These are phyloP conservation scores for Misgurnus anguillicaudatus DNA, from an alignment of 2,113 vertebrate species.

Conservation along the genomic window DNA sequence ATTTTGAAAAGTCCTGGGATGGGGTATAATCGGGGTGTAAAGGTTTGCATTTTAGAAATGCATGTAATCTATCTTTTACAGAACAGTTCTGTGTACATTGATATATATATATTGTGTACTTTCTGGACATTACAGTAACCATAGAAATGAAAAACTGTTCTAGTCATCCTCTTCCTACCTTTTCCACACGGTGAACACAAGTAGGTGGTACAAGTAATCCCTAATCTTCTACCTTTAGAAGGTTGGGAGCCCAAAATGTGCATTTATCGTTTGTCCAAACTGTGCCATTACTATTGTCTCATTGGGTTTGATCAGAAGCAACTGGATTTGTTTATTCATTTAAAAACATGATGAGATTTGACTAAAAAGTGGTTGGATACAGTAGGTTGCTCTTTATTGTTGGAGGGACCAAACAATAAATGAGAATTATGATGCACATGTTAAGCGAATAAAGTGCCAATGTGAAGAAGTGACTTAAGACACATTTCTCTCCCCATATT, in stretches of 20 bases:
- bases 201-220: conserved; percentile 52
- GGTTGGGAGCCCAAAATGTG: conserved; percentile 47
- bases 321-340: conserved; percentile 59
- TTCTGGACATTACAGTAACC: conserved; percentile 72
- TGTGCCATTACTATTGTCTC: conserved; percentile 67
- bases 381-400: conserved; percentile 51
- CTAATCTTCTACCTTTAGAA: conserved; percentile 45
- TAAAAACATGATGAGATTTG: conserved; percentile 56
- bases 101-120: conserved; percentile 61
- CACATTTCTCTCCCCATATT: conserved; percentile 34
- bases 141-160: conserved; percentile 53
- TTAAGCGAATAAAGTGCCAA: conserved; percentile 50
- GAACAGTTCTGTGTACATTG: conserved; percentile 75
- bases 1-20: conserved; percentile 60
- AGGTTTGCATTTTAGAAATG: conserved; percentile 82
- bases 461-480: conserved; percentile 49
- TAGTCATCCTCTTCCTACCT: conserved; percentile 48
- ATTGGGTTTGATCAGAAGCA: neutral
- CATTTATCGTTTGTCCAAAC: conserved; percentile 65
- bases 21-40: conserved; percentile 62
- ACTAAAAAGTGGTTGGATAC: conserved; percentile 62
- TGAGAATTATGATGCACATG: conserved; percentile 49
- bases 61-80: conserved; percentile 76
- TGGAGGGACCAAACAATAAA: conserved; percentile 70
- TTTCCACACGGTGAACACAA: conserved; percentile 53